Evolutionary conservation across 2,888 invertebrate species (phyloP).

Genomic region (Tachina fera): DNA sequence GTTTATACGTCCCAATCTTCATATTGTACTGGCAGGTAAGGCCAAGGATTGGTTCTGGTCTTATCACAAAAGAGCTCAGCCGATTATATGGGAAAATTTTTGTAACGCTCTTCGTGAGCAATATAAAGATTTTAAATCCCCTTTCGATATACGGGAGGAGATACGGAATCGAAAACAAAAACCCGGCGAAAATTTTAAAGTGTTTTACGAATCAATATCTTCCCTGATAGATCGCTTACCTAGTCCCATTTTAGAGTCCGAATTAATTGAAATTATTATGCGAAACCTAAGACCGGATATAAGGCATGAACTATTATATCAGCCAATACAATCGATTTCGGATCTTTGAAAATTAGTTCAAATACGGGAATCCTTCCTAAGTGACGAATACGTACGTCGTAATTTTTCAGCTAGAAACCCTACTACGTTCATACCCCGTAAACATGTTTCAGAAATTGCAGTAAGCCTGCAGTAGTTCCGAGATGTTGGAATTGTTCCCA

Average conservation of each 20-base stretch:
- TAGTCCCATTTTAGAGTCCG: neutral
- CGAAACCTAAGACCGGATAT: slow-evolving; percentile 44
- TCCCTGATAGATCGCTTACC: slow-evolving; percentile 8
- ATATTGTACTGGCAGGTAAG: slow-evolving; percentile 49
- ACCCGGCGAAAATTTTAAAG: slow-evolving; percentile 29
- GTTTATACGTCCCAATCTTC: slow-evolving; percentile 48
- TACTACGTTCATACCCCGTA: neutral
- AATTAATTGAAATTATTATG: slow-evolving; percentile 40
- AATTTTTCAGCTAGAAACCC: neutral
- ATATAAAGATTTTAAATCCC: slow-evolving; percentile 45
- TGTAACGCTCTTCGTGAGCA: slow-evolving; percentile 36
- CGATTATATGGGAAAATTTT: slow-evolving; percentile 40
- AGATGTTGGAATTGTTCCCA: too few relatives aligned
- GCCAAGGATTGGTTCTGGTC: slow-evolving; percentile 48
- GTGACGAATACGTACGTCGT: slow-evolving; percentile 35
- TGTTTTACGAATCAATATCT: slow-evolving; percentile 36
- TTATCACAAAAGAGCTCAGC: slow-evolving; percentile 25
- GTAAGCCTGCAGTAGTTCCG: too few relatives aligned
- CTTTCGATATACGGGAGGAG: slow-evolving; percentile 53
- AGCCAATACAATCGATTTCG: slow-evolving; percentile 17
- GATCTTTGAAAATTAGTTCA: slow-evolving; percentile 37
- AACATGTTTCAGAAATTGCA: too few relatives aligned
- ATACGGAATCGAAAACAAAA: slow-evolving; percentile 59
- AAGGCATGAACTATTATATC: slow-evolving; percentile 43
- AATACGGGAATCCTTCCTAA: slow-evolving; percentile 23